Base-by-base conservation (phyloP, 2,888 invertebrate genomes). In the Cinara cedri region DNA sequence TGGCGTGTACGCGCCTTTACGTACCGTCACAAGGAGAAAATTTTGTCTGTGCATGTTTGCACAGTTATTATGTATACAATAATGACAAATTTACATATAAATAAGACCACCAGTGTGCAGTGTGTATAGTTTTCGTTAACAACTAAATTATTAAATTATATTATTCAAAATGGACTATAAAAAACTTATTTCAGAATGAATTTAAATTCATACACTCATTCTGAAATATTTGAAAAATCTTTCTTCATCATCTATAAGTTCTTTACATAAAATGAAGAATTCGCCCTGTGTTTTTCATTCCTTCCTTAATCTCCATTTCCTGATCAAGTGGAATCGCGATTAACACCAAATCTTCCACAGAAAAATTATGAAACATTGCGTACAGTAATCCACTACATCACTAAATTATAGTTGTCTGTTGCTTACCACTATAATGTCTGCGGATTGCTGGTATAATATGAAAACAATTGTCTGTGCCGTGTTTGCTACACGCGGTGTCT, bases 121-220 rank as follows among this genome's bases (percentile, higher is more conserved):
- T 24, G 26, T 26, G 60, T 60, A 60, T 26, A 60, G 60, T 60
- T 60, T 24, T 60, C 60, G 60, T 60, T 16, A 24, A 60, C 60
- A 14, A 8, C 3, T 24, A 60, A 60, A 60, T 11, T 42, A n/a
- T n/a, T n/a, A n/a, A n/a, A n/a, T n/a, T n/a, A n/a, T n/a, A 63
- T 57, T 26, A 57, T 57, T 57, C 57, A 57, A 63, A 19, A 63
- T 26, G 60, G 26, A 60, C 14, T 26, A 24, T 44, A 44, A 63
- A 63, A 63, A 63, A 42, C 63, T 63, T 63, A 63, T 63, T 44
- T n/a, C n/a, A n/a, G 63, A 63, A 19, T 19, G 42, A 63, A 44
- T 63, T 6, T 42, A 11, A 63, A 63, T 11, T 63, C 6, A 34
- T 44, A 42, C 16, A 63, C 19, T 63, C n/a, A n/a, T n/a, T n/a